Evolutionary conservation across 2,113 vertebrate genomes (phyloP).

Genomic region (Calonectris borealis): DNA sequence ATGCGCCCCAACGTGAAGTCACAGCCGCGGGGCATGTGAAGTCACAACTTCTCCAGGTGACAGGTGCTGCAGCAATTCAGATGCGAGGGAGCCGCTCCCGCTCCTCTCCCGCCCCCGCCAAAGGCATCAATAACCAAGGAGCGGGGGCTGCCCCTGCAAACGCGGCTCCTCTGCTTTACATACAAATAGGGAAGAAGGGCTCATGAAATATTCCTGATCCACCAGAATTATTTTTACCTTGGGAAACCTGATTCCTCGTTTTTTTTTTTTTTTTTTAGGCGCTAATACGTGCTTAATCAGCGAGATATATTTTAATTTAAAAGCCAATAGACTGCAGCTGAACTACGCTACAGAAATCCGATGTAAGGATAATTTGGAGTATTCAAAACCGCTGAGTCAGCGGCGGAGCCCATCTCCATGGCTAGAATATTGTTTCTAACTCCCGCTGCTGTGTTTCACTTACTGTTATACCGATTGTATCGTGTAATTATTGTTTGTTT

Average conservation of each 20-base stretch:
- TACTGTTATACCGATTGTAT: slow-evolving; percentile 62
- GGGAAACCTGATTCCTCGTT: not conserved
- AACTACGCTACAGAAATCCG: not conserved
- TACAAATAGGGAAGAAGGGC: not conserved
- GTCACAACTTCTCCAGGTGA: slow-evolving; percentile 43
- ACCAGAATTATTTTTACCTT: not conserved
- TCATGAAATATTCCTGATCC: not conserved
- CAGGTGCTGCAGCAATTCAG: slow-evolving; percentile 45
- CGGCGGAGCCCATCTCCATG: not conserved
- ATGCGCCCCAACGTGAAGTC: not conserved
- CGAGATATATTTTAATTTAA: slow-evolving; percentile 37
- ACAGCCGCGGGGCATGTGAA: not conserved
- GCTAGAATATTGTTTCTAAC: slow-evolving; percentile 41
- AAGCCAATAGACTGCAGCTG: slow-evolving; percentile 32
- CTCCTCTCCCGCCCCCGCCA: not conserved
- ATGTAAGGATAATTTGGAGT: slow-evolving; percentile 10
- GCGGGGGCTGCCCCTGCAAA: not conserved
- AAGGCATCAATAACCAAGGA: not conserved
- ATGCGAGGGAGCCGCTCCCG: not conserved
- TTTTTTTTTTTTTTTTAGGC: not conserved
- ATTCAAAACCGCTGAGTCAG: slow-evolving; percentile 69
- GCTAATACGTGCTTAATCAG: not conserved
- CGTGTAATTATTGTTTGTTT: slow-evolving; percentile 77
- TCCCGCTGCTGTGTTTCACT: slow-evolving; percentile 43
- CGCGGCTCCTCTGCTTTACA: not conserved